phyloP scores from a whole-genome alignment of 1,140 invertebrate species.

The Lepidurus arcticus region DNA sequence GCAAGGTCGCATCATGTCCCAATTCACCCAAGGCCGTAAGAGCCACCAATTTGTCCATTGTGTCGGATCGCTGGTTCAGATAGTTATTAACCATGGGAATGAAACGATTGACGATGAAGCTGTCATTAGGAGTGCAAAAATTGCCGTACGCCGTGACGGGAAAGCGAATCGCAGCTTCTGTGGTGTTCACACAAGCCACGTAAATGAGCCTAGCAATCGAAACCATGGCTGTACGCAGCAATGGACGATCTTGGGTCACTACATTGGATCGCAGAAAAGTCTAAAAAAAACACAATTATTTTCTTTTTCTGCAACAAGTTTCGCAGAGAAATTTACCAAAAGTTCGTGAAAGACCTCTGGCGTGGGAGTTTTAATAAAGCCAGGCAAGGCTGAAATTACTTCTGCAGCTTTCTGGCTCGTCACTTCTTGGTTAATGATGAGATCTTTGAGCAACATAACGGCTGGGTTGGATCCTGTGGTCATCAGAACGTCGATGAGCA shows the following conservation, averaged over 20 bases:
- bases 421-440: constrained; percentile 36
- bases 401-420: constrained; percentile 35
- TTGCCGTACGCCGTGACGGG: constrained; percentile 38
- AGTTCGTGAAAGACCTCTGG: constrained; percentile 36
- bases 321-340: constrained; percentile 33
- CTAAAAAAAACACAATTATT: constrained; percentile 31
- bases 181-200: constrained; percentile 38
- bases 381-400: constrained; percentile 36
- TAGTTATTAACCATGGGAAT: constrained; percentile 34
- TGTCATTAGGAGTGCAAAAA: constrained; percentile 36
- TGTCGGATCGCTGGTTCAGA: constrained; percentile 28
- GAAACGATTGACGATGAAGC: constrained; percentile 35
- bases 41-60: constrained; percentile 33
- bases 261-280: constrained; percentile 29
- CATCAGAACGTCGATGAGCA: constrained; percentile 31
- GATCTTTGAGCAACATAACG: constrained; percentile 36
- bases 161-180: constrained; percentile 37
- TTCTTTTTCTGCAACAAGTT: not conserved
- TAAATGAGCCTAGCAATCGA: constrained; percentile 36
- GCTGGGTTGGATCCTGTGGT: constrained; percentile 38
- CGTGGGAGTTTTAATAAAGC: constrained; percentile 38
- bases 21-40: constrained; percentile 38
- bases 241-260: constrained; percentile 33
- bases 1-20: constrained; percentile 37
- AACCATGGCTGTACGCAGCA: constrained; percentile 37